Evolutionary conservation across 2,888 invertebrate genomes (phyloP).

Genomic region (Catocala fraxini): DNA sequence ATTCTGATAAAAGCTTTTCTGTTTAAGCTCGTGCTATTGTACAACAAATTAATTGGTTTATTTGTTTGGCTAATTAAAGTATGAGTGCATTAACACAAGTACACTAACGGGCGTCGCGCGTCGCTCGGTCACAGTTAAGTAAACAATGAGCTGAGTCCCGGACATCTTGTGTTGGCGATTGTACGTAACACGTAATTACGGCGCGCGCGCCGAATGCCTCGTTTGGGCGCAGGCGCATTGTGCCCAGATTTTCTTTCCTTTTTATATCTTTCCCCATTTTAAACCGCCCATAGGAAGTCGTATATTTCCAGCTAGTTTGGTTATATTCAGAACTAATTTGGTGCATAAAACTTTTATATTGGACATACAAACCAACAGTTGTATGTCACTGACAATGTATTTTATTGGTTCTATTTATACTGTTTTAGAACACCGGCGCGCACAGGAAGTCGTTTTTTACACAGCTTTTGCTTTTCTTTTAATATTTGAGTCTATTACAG

Average conservation of each 20-base stretch:
- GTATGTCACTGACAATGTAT: constrained; percentile 67
- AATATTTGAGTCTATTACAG: constrained; percentile 20
- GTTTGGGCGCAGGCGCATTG: constrained; percentile 76
- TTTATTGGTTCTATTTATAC: constrained; percentile 76
- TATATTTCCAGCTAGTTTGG: constrained; percentile 63
- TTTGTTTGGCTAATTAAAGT: too few species aligned
- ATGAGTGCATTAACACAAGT: too few species aligned
- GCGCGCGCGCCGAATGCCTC: constrained; percentile 72
- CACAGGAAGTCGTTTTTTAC: constrained; percentile 74
- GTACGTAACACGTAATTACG: constrained; percentile 76
- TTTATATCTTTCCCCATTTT: constrained; percentile 76
- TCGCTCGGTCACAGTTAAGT: too few species aligned
- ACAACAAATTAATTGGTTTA: too few species aligned
- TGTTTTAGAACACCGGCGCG: constrained; percentile 55
- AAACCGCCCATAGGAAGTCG: constrained; percentile 76
- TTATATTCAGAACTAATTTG: constrained; percentile 79
- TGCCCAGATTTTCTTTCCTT: constrained; percentile 68
- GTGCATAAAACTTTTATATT: constrained; percentile 74
- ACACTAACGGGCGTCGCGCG: too few species aligned
- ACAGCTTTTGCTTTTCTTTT: constrained; percentile 27
- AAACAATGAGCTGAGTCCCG: too few species aligned
- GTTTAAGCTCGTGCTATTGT: too few species aligned
- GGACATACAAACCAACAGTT: constrained; percentile 58
- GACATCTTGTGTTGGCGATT: constrained; percentile 50
- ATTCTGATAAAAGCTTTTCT: too few species aligned